Conservation (phyloP, 2,888 invertebrate genomes). For the Aricia artaxerxes region DNA sequence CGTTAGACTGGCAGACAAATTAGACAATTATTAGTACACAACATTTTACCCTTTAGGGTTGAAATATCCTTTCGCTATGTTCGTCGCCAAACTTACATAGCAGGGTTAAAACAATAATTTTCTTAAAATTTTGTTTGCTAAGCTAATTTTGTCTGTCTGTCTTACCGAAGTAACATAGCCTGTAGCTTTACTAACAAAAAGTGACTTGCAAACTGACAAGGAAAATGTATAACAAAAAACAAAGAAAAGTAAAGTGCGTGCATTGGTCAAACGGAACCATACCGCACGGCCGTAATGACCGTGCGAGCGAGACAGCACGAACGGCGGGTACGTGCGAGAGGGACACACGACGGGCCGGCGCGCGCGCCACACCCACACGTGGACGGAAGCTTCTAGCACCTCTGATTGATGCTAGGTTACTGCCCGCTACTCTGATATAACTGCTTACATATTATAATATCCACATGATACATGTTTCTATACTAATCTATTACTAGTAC, state of each 20-base stretch:
- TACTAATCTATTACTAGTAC: too few species aligned
- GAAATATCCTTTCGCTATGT: too few species aligned
- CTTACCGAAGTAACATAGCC: background rate
- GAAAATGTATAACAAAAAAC: constrained; percentile 12
- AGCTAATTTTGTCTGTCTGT: background rate
- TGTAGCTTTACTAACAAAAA: background rate
- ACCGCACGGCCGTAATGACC: constrained; percentile 54
- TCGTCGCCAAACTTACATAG: too few species aligned
- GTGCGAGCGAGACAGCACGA: constrained; percentile 45
- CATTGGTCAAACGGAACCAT: constrained; percentile 49
- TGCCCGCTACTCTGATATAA: background rate
- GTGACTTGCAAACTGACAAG: background rate
- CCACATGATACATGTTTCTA: too few species aligned
- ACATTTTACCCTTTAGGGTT: too few species aligned
- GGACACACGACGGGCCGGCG: constrained; percentile 37
- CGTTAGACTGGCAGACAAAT: background rate
- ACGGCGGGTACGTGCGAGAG: constrained; percentile 45
- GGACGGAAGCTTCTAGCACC: constrained; percentile 66
- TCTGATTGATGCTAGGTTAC: constrained; percentile 50
- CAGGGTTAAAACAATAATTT: too few species aligned
- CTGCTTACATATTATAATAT: background rate
- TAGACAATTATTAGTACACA: too few species aligned
- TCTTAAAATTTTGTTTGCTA: too few species aligned
- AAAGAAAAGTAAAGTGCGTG: constrained; percentile 17
- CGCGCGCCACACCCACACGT: constrained; percentile 47